phyloP scores from a whole-genome alignment of 2,888 invertebrate genomes.

The Euspilapteryx auroguttella region DNA sequence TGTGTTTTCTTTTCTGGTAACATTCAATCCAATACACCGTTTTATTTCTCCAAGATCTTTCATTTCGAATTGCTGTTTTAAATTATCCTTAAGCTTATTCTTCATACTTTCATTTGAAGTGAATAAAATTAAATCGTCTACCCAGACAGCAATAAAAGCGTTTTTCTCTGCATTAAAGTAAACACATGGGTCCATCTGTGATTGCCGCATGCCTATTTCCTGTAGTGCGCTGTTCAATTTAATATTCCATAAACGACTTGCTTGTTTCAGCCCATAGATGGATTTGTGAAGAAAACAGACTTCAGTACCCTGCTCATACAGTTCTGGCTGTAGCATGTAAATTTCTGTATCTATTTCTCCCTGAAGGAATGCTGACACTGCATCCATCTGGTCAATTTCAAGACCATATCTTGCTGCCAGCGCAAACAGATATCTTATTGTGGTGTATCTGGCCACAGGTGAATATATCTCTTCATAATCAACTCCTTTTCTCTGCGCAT shows the following conservation, averaged over 20 bases:
- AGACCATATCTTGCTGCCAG: constrained; percentile 9
- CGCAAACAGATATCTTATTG: constrained; percentile 9
- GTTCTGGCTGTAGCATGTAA: constrained; percentile 11
- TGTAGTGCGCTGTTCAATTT: constrained; percentile 8
- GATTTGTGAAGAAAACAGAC: constrained; percentile 11
- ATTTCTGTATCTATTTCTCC: constrained; percentile 12
- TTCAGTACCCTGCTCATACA: constrained; percentile 6
- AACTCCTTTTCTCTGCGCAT: constrained; percentile 6
- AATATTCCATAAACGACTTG: constrained; percentile 11
- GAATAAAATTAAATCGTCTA: constrained; percentile 10
- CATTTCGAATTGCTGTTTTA: neutral
- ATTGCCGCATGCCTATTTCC: constrained; percentile 7
- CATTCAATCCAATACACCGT: constrained; percentile 7
- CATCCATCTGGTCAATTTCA: constrained; percentile 11
- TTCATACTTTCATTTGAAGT: neutral
- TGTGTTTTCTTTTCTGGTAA: no score
- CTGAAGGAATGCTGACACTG: constrained; percentile 11
- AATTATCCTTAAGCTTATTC: neutral
- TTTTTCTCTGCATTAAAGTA: constrained; percentile 3
- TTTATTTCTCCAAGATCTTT: constrained; percentile 1
- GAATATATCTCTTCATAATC: constrained; percentile 7
- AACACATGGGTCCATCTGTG: constrained; percentile 9
- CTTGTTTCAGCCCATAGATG: constrained; percentile 12
- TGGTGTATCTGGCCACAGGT: constrained; percentile 6
- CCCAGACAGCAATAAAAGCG: constrained; percentile 10